phyloP scores from a whole-genome alignment of 2,888 invertebrate species.

The Thecocarcelia acutangulata region DNA sequence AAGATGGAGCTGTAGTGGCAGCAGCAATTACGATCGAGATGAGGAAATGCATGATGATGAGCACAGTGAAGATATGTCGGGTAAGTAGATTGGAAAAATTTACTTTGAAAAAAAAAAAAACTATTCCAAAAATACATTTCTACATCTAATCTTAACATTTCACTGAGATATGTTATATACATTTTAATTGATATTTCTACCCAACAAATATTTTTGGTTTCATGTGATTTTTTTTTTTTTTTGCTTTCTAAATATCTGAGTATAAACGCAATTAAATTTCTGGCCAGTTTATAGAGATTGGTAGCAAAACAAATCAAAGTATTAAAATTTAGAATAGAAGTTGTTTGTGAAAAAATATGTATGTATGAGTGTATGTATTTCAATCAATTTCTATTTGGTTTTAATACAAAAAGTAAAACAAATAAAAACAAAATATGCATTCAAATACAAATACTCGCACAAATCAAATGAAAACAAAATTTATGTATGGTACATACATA shows the following conservation, averaged over 20 bases:
- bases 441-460: constrained; percentile 53
- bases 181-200: constrained; percentile 47
- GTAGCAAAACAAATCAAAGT: constrained; percentile 38
- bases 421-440: constrained; percentile 54
- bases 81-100: constrained; percentile 80
- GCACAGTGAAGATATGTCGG: constrained; percentile 82
- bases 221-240: background rate
- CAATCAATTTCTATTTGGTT: constrained; percentile 66
- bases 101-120: background rate
- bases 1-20: constrained; percentile 81
- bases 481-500: too few species aligned
- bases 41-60: constrained; percentile 81
- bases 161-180: background rate
- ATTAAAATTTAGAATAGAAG: constrained; percentile 50
- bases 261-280: constrained; percentile 50
- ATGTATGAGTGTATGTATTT: constrained; percentile 53
- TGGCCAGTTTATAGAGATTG: constrained; percentile 16
- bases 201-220: background rate
- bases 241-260: constrained; percentile 21
- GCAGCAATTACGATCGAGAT: constrained; percentile 80
- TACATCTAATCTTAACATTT: constrained; percentile 17
- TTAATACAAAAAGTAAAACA: constrained; percentile 38
- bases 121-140: background rate
- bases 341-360: constrained; percentile 30
- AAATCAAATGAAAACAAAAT: constrained; percentile 49